Conservation (phyloP, 2,888 invertebrate genomes). For the Calameuta filiformis region DNA sequence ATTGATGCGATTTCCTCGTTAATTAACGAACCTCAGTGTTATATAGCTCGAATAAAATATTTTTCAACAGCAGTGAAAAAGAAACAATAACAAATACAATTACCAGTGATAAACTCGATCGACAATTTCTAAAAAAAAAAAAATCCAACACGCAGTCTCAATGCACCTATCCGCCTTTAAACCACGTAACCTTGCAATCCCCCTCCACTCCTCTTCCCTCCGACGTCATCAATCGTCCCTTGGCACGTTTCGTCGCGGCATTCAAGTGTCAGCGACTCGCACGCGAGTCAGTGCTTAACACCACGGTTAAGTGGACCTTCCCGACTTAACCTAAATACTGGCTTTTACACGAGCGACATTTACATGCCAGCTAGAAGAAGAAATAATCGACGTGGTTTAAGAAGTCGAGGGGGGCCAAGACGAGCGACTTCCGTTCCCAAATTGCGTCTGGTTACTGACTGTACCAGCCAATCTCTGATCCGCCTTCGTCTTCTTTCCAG, state of each 20-base stretch:
- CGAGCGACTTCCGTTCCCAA: background rate
- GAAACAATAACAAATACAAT: background rate
- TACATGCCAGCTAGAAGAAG: background rate
- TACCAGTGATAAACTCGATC: background rate
- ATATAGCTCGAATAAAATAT: background rate
- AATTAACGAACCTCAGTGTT: background rate
- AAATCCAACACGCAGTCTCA: background rate
- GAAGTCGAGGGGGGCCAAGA: background rate
- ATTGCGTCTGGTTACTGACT: background rate
- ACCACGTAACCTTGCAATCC: background rate
- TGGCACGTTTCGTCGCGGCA: background rate
- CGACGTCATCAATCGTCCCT: background rate
- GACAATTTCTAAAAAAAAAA: background rate
- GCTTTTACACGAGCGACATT: background rate
- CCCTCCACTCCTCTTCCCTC: background rate
- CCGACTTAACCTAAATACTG: background rate
- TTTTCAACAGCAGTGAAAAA: background rate
- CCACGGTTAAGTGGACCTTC: background rate
- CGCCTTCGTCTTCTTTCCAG: background rate
- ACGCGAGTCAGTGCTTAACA: background rate
- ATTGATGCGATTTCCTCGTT: background rate
- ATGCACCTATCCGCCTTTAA: background rate
- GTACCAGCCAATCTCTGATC: background rate
- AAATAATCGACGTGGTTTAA: background rate
- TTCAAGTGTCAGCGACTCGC: background rate